These are phyloP conservation scores for Drosophila aldrichi DNA, from an alignment of 2,888 invertebrate species.

Conservation along the genomic window DNA sequence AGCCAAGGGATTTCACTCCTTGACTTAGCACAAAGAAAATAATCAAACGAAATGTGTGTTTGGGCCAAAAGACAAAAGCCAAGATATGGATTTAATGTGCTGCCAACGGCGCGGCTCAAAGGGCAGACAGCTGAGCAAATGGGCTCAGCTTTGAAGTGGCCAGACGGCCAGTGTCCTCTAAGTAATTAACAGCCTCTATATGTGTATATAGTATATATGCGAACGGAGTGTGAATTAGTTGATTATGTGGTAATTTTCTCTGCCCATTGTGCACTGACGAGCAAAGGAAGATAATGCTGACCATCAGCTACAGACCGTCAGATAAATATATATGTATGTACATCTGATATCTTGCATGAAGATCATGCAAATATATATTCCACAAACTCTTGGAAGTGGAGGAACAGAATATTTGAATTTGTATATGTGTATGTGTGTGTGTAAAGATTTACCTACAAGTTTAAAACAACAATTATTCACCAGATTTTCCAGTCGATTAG, in stretches of 20 bases:
- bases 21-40: slow-evolving; percentile 14
- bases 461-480: not conserved
- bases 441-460: not conserved
- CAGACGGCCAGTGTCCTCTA: slow-evolving; percentile 31
- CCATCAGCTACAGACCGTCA: not conserved
- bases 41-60: slow-evolving; percentile 9
- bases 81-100: slow-evolving; percentile 26
- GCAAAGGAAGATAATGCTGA: not conserved
- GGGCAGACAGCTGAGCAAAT: slow-evolving; percentile 15
- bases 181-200: slow-evolving; percentile 47
- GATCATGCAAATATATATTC: not conserved
- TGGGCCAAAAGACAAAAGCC: slow-evolving; percentile 34
- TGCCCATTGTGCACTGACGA: too few species aligned
- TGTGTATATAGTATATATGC: not conserved
- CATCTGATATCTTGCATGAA: too few species aligned
- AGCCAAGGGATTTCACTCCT: slow-evolving; percentile 18
- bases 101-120: slow-evolving; percentile 9
- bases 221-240: not conserved
- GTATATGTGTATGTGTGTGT: not conserved
- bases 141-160: slow-evolving; percentile 52
- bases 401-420: not conserved
- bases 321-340: too few species aligned
- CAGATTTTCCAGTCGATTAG: not conserved
- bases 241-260: not conserved
- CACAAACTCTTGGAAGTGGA: too few species aligned